Evolutionary conservation across 2,113 vertebrate genomes (phyloP), one percentile per base, ranked within the genome.

Genomic region (Ictalurus punctatus): DNA sequence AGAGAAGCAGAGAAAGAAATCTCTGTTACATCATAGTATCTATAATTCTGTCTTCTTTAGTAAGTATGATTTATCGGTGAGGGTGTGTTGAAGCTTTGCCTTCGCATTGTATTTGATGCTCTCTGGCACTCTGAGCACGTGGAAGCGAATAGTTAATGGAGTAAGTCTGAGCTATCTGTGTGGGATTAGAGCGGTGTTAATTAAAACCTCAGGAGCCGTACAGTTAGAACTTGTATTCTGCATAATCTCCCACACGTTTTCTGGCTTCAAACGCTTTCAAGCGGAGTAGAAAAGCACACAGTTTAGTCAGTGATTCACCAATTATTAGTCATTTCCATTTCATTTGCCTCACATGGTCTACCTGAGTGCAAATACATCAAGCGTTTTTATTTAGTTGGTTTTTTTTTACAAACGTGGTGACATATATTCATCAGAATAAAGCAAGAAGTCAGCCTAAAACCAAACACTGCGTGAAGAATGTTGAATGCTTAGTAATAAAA

Each of bases 121-220:
- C 80, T 82, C n/a, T 59, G 30, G 19, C 56, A 37, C n/a, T 59
- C 48, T 23, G 19, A 59, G 30, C 17, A 3, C 12, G 30, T 37
- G 54, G 30, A 82, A 59, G 80, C 0, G 54, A 82, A 82, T 59
- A 59, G 54, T 82, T 82, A 23, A 59, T 82, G 30, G n/a, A 37
- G 54, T 59, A 30, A 59, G 30, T 81, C 54, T 5, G 56, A 12
- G 54, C 80, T 12, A 12, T 82, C 54, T 82, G 80, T 82, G 80
- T 82, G 71, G 25, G 30, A 59, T 44, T 44, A 25, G 85, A 86
- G 34, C 19, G 23, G 56, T 61, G 71, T 61, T 86, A 78, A 86
- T 86, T 76, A 87, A 79, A 79, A 85, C 86, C 86, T 61, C 7
- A 52, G 40, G 73, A 87, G 40, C 44, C 34, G 44, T 67, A 48